phyloP scores from a whole-genome alignment of 2,888 invertebrate genomes.

The Megamerina dolium region DNA sequence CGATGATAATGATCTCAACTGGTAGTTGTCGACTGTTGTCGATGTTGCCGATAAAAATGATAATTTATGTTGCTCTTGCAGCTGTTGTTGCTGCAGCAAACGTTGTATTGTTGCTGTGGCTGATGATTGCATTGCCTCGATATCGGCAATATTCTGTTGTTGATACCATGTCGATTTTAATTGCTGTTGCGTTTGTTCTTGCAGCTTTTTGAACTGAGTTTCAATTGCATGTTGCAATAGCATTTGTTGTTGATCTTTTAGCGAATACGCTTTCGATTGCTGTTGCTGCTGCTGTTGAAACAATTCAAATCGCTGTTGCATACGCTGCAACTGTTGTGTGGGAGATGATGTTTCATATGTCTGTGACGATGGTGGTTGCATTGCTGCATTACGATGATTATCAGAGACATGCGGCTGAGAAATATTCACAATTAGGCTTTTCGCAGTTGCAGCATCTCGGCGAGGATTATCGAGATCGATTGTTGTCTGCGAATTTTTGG shows the following conservation, averaged over 20 bases:
- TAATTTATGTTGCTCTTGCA: constrained; percentile 26
- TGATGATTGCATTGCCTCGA: constrained; percentile 19
- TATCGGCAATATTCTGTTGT: constrained; percentile 27
- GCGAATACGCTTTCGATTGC: constrained; percentile 15
- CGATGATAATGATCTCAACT: no score
- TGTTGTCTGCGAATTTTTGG: constrained; percentile 25
- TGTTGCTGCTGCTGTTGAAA: constrained; percentile 21
- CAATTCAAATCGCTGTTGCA: constrained; percentile 26
- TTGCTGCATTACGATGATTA: constrained; percentile 11
- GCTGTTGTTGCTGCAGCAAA: constrained; percentile 33
- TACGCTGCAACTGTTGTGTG: constrained; percentile 26
- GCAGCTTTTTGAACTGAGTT: constrained; percentile 36
- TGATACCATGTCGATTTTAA: constrained; percentile 22
- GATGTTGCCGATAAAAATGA: no score
- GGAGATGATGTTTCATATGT: constrained; percentile 19
- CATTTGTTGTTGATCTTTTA: constrained; percentile 32
- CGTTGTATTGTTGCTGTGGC: constrained; percentile 27
- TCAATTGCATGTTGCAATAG: constrained; percentile 39
- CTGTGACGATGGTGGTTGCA: constrained; percentile 15
- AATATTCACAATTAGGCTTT: constrained; percentile 8
- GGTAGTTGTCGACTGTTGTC: no score
- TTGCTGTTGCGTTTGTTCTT: constrained; percentile 33
- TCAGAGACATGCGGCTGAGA: no score
- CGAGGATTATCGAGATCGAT: constrained; percentile 35
- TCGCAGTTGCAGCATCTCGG: constrained; percentile 17